Percentiles rank a stretch among this genome's conserved stretches.
Evolutionary conservation across 2,888 invertebrate species (phyloP).

Genomic region (Ashinkailepas kermadecensis): DNA sequence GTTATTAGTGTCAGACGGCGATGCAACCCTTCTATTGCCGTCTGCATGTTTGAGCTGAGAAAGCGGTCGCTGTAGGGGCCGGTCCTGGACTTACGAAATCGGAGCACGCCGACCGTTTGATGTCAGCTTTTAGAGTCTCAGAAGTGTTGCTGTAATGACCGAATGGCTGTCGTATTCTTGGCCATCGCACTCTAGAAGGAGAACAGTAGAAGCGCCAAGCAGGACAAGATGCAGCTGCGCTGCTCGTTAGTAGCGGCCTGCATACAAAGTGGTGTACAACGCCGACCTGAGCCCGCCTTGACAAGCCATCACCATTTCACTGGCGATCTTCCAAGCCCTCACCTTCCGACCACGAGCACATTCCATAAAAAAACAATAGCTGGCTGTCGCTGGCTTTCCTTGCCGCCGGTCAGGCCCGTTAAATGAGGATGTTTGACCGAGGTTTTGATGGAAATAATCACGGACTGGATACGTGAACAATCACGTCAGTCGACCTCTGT

Average conservation of each 20-base stretch:
- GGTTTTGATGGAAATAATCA: neutral
- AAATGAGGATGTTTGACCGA: neutral
- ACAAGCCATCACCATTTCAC: neutral
- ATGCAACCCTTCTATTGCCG: neutral
- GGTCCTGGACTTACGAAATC: neutral
- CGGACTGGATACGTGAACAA: neutral
- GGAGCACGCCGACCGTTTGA: neutral
- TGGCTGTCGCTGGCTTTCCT: neutral
- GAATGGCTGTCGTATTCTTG: no score
- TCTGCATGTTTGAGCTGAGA: neutral
- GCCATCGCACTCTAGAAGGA: no score
- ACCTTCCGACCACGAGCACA: neutral
- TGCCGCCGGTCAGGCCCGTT: neutral
- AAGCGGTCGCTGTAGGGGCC: neutral
- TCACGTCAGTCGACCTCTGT: no score
- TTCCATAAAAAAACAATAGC: neutral
- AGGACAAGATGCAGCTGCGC: neutral
- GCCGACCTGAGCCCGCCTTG: neutral
- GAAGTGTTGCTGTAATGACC: neutral
- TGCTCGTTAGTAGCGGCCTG: neutral
- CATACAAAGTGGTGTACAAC: neutral
- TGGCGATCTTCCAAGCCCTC: neutral
- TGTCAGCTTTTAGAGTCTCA: neutral
- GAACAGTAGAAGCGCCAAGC: no score
- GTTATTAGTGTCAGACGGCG: no score